Evolutionary conservation across 2,113 vertebrate genomes (phyloP).

Genomic region (Callithrix jacchus): DNA sequence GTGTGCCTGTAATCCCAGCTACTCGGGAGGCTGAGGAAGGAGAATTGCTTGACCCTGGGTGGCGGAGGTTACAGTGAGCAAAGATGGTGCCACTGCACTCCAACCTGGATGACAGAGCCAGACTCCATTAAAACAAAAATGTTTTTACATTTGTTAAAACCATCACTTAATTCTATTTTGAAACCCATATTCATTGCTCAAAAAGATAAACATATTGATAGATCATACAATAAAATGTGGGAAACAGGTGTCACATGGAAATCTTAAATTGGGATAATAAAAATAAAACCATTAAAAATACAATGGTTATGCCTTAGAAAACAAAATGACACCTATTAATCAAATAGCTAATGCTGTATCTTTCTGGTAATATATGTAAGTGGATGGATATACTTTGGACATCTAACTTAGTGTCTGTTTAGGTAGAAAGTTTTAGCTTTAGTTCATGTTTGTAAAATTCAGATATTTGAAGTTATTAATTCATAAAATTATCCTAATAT

Average conservation of each 20-base stretch:
- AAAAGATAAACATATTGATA: not conserved
- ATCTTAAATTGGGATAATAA: conserved; percentile 20
- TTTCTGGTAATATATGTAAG: not conserved
- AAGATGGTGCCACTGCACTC: too few relatives aligned
- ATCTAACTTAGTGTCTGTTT: conserved; percentile 25
- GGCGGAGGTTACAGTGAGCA: too few relatives aligned
- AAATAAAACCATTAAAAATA: conserved; percentile 40
- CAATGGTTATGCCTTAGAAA: not conserved
- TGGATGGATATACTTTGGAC: not conserved
- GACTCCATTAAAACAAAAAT: too few relatives aligned
- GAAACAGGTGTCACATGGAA: not conserved
- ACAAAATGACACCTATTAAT: not conserved
- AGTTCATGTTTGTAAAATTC: conserved; percentile 49
- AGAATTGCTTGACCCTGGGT: too few relatives aligned
- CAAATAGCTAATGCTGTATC: not conserved
- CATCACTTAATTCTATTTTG: conserved; percentile 15
- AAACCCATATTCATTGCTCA: not conserved
- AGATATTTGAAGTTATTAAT: conserved; percentile 51
- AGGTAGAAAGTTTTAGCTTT: conserved; percentile 35
- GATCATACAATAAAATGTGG: not conserved
- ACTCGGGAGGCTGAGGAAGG: too few relatives aligned
- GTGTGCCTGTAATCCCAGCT: too few relatives aligned
- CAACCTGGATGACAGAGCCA: too few relatives aligned
- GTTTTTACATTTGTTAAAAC: conserved; percentile 1
- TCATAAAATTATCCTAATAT: conserved; percentile 57